These are phyloP conservation scores for Micromys minutus DNA, from an alignment of 2,113 vertebrate genomes.

Conservation along the genomic window DNA sequence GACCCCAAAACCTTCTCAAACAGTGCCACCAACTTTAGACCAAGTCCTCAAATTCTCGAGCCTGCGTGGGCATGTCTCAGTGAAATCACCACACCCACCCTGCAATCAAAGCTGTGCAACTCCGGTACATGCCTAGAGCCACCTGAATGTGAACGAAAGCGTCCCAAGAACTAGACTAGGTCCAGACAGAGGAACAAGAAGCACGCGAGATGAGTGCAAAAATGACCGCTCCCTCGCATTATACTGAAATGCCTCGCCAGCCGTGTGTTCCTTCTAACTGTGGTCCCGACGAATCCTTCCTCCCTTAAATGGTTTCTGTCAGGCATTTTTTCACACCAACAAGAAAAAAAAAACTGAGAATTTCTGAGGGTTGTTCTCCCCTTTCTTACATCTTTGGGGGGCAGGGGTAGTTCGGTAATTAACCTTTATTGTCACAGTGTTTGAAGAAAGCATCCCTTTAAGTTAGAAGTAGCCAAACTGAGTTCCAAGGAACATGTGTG, in stretches of 20 bases:
- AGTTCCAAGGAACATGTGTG: background rate
- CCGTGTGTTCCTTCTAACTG: too few relatives aligned
- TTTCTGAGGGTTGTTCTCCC: background rate
- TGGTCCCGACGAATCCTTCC: background rate
- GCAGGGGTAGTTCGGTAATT: background rate
- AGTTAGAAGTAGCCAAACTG: background rate
- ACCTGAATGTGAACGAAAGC: background rate
- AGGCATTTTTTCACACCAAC: background rate
- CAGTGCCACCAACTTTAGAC: background rate
- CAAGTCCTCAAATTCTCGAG: background rate
- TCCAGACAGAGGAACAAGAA: background rate
- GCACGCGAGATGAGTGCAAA: background rate
- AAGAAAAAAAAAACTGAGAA: background rate
- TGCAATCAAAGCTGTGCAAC: background rate
- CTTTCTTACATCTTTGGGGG: background rate
- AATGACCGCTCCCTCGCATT: background rate
- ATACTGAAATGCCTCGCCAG: background rate
- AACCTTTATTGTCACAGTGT: background rate
- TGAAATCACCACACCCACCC: background rate
- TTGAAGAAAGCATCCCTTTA: background rate
- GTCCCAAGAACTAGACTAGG: background rate
- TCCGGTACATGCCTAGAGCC: background rate
- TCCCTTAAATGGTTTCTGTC: background rate
- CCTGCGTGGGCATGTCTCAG: background rate
- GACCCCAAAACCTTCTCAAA: background rate